phyloP scores from a whole-genome alignment of 2,797 vertebrate genomes.

The Clarias pachynema region DNA sequence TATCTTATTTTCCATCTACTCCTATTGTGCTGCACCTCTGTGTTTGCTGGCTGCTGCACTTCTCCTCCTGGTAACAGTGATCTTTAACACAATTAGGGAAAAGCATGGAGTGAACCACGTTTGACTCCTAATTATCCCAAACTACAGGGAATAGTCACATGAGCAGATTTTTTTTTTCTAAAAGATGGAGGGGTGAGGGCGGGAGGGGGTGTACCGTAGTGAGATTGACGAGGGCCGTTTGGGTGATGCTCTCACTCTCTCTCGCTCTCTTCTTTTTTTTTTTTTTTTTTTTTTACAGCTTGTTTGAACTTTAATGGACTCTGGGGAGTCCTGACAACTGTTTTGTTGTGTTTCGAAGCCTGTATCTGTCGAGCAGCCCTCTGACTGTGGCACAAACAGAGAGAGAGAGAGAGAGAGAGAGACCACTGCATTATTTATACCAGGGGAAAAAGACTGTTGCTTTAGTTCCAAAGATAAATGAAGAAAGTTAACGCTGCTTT shows the following conservation, averaged over 20 bases:
- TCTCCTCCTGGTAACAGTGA: conserved; percentile 87
- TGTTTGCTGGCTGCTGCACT: conserved; percentile 63
- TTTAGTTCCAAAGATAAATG: conserved; percentile 72
- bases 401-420: conserved; percentile 32
- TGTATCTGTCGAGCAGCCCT: conserved; percentile 47
- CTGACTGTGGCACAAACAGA: conserved; percentile 44
- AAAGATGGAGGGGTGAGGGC: conserved; percentile 10
- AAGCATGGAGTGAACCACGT: conserved; percentile 84
- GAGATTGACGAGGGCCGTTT: conserved; percentile 49
- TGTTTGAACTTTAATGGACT: conserved; percentile 83
- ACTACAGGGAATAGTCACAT: conserved; percentile 87
- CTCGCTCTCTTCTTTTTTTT: conserved; percentile 35
- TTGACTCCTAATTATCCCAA: conserved; percentile 92
- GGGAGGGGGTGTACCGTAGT: conserved; percentile 27
- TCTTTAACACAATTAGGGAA: conserved; percentile 95
- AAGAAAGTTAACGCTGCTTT: conserved; percentile 71
- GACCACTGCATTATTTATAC: conserved; percentile 76
- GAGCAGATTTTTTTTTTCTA: conserved; percentile 52
- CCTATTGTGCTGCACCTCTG: conserved; percentile 77
- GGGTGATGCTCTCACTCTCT: conserved; percentile 53
- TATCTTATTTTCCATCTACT: conserved; percentile 91
- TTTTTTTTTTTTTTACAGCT: conserved; percentile 62
- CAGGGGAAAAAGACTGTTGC: conserved; percentile 74
- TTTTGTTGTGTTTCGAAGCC: conserved; percentile 70
- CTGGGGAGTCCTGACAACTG: conserved; percentile 76